Evolutionary conservation across 2,888 invertebrate species (phyloP), one percentile per base, ranked within the genome.

Genomic region (Macrostomum cliftonense): DNA sequence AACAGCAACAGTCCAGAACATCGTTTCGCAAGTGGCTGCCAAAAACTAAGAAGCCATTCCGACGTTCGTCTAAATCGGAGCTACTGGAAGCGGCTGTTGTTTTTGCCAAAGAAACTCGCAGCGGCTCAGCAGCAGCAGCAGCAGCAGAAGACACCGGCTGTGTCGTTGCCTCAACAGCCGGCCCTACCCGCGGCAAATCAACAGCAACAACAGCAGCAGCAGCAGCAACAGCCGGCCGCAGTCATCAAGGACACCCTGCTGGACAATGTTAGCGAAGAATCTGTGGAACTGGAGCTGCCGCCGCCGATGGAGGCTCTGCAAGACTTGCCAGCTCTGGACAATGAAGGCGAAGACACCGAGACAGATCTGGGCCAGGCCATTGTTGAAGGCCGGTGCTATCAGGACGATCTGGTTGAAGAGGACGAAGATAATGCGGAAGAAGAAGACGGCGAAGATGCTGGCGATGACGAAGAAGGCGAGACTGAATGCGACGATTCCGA

Each of bases 401-500:
- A 28, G 28, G 28, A 28, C 28, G 28, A 28, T 28, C 28, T 28
- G 9, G 9, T 28, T 9, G 28, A 28, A 28, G 28, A 78, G 49
- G 84, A 84, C 61, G 84, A 83, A 62, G 77, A 73, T 13, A 57
- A 56, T 42, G 63, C 63, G 46, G 83, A 84, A 63, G 81, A 28
- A 4, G 28, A 28, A 9, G 28, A 78, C 49, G 84, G 84, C 61
- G 84, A 83, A 62, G 77, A 73, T 13, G 28, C 78, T 49, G 84
- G 84, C 61, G 84, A 83, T 62, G 77, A 73, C 13, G 58, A 56
- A 39, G 63, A 63, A 47, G 83, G 84, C 63, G 81, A 28, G 9
- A 28, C 28, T 28, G 28, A 28, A 80, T 28, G 28, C 28, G 28
- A 28, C 28, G 28, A 28, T 28, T 28, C 28, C 28, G 28, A 28